Conservation (phyloP, 2,888 invertebrate genomes). For the Chydorus sphaericus region DNA sequence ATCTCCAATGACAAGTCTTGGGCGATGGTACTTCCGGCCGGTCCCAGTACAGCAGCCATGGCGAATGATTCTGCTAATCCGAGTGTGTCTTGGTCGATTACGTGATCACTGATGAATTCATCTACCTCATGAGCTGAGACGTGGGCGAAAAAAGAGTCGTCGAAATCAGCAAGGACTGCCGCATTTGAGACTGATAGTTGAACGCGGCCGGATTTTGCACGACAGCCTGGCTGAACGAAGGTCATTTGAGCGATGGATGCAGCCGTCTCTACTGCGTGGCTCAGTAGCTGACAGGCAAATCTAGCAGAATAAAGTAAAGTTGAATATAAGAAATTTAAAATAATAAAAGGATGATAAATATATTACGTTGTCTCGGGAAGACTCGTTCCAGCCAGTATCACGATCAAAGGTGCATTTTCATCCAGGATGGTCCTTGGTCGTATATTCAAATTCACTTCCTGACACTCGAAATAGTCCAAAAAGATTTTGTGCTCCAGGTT, state of each 20-base stretch:
- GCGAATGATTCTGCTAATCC: constrained; percentile 7
- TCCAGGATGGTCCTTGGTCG: background rate
- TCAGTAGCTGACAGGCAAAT: background rate
- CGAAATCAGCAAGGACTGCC: constrained; percentile 4
- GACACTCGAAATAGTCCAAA: constrained; percentile 10
- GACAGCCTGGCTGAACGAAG: constrained; percentile 4
- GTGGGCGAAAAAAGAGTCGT: constrained; percentile 4
- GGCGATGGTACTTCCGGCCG: constrained; percentile 1
- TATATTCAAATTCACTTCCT: background rate
- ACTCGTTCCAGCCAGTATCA: background rate
- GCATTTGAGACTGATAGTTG: background rate
- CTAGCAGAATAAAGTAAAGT: no score
- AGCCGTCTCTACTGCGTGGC: constrained; percentile 6
- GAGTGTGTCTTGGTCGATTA: background rate
- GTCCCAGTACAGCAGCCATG: background rate
- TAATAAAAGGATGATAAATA: no score
- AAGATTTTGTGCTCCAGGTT: constrained; percentile 6
- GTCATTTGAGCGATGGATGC: background rate
- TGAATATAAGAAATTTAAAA: no score
- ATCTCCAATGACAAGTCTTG: background rate
- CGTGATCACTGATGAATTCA: constrained; percentile 2
- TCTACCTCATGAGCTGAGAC: background rate
- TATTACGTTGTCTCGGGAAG: constrained; percentile 4
- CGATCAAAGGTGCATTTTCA: background rate
- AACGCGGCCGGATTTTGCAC: background rate